These are phyloP conservation scores for Zele albiditarsus DNA, from an alignment of 2,888 invertebrate genomes.

Conservation along the genomic window DNA sequence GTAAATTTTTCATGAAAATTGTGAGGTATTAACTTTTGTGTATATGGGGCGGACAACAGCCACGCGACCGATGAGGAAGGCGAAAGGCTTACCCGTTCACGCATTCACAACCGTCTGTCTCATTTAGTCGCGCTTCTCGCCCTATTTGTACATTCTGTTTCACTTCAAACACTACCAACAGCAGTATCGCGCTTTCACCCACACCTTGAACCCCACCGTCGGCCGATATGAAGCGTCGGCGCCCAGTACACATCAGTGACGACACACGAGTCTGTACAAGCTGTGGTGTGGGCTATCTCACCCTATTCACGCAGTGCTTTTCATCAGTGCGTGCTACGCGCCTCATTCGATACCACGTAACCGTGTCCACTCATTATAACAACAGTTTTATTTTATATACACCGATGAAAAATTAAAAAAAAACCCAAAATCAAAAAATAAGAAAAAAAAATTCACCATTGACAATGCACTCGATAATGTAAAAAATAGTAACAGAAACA, in stretches of 20 bases:
- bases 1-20: background rate
- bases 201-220: conserved; percentile 32
- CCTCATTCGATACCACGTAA: conserved; percentile 61
- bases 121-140: conserved; percentile 24
- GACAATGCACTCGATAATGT: background rate
- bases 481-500: background rate
- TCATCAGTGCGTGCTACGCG: conserved; percentile 68
- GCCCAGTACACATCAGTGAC: conserved; percentile 54
- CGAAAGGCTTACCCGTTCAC: conserved; percentile 56
- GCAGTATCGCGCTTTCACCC: conserved; percentile 61
- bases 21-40: conserved; percentile 23
- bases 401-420: background rate
- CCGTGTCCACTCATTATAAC: background rate
- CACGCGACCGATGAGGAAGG: conserved; percentile 66
- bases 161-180: conserved; percentile 21
- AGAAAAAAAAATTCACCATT: background rate
- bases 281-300: conserved; percentile 14
- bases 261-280: conserved; percentile 57
- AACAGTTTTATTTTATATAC: background rate
- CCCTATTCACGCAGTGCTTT: conserved; percentile 32
- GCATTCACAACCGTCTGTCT: conserved; percentile 54
- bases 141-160: conserved; percentile 35
- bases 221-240: conserved; percentile 63
- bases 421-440: background rate
- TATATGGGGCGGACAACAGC: conserved; percentile 64